Evolutionary conservation across 2,113 vertebrate genomes (phyloP).

Genomic region (Semicossyphus pulcher): DNA sequence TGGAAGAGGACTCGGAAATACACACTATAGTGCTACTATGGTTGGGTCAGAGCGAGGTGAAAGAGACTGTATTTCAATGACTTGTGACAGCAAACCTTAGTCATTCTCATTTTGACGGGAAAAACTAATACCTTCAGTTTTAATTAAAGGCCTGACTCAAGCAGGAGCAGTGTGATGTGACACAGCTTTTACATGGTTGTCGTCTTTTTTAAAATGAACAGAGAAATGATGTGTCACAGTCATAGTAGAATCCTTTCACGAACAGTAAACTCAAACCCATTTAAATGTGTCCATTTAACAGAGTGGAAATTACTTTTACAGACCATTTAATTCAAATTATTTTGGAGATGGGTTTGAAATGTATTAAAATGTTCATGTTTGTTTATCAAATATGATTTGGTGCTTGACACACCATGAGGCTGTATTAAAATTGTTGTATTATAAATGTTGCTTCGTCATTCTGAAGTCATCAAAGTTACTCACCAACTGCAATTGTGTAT

Average conservation of each 20-base stretch:
- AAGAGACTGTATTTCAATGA: not conserved
- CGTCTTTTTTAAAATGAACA: not conserved
- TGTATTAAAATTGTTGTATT: too few relatives aligned
- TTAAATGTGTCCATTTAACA: too few relatives aligned
- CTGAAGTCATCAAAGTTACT: too few relatives aligned
- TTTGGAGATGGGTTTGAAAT: not conserved
- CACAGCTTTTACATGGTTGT: not conserved
- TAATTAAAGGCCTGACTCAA: not conserved
- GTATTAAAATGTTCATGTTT: too few relatives aligned
- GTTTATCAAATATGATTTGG: too few relatives aligned
- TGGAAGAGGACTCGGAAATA: not conserved
- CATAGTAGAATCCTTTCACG: too few relatives aligned
- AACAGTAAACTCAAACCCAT: too few relatives aligned
- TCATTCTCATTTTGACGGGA: not conserved
- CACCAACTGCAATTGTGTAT: too few relatives aligned
- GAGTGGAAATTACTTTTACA: not conserved
- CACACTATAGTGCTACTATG: too few relatives aligned
- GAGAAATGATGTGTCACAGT: not conserved
- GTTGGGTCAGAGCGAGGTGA: not conserved
- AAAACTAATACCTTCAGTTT: not conserved
- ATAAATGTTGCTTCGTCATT: too few relatives aligned
- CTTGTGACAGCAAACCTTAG: not conserved
- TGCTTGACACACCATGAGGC: too few relatives aligned
- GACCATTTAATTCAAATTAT: not conserved
- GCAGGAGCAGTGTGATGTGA: not conserved